These are phyloP conservation scores for Lycopodina hypogea DNA, from an alignment of 37 sponge, comb jelly and placozoan species.

Conservation along the genomic window DNA sequence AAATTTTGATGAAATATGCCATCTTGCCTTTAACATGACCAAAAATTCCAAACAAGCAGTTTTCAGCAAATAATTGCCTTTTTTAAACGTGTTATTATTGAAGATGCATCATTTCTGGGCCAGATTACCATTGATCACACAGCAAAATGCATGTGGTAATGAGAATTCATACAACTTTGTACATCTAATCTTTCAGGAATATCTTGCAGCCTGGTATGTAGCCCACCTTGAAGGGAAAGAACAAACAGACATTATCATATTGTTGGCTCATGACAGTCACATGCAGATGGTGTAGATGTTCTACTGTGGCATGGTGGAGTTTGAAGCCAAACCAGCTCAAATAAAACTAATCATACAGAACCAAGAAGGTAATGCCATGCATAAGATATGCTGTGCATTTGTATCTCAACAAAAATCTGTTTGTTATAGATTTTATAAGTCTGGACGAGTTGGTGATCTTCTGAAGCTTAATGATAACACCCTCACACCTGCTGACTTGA, in stretches of 20 bases:
- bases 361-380: background rate
- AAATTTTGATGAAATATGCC: constrained; percentile 5
- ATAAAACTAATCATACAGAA: background rate
- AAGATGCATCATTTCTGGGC: constrained; percentile 2
- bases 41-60: background rate
- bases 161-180: constrained; percentile 15
- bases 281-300: constrained; percentile 16
- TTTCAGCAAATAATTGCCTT: background rate
- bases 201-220: constrained; percentile 22
- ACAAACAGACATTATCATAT: background rate
- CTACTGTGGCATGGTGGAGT: constrained; percentile 11
- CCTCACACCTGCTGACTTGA: background rate
- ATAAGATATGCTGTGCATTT: background rate
- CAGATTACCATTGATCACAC: constrained; percentile 3
- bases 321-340: background rate
- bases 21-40: constrained; percentile 8
- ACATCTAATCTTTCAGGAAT: constrained; percentile 25
- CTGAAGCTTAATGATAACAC: background rate
- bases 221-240: background rate
- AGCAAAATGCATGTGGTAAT: background rate
- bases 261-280: background rate
- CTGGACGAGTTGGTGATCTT: background rate
- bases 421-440: background rate
- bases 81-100: background rate
- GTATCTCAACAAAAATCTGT: background rate